Evolutionary conservation across 2,888 invertebrate genomes (phyloP).

Genomic region (Fabriciana adippe): DNA sequence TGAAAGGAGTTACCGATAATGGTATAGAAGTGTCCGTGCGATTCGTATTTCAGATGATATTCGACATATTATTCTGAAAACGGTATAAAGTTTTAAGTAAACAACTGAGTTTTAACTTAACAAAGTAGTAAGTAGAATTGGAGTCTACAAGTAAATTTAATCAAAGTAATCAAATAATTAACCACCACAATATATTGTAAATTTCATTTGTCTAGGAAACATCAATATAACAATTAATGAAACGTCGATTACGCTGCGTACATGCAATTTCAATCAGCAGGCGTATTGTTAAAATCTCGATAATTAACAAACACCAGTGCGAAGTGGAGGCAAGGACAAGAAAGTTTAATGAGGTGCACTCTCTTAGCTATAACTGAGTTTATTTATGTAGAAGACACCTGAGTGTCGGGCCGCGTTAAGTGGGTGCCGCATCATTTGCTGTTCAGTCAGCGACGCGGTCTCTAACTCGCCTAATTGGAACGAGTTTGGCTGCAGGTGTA

Average conservation of each 20-base stretch:
- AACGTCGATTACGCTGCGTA: conserved; percentile 32
- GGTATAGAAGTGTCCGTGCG: conserved; percentile 29
- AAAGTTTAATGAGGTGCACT: conserved; percentile 77
- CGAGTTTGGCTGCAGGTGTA: conserved; percentile 82
- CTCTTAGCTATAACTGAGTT: conserved; percentile 62
- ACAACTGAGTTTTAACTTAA: not conserved
- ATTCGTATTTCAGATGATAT: conserved; percentile 21
- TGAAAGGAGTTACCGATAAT: conserved; percentile 31
- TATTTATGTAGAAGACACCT: conserved; percentile 61
- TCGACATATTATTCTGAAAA: conserved; percentile 4
- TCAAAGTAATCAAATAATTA: conserved; percentile 15
- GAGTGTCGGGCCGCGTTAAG: conserved; percentile 74
- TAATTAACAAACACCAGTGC: conserved; percentile 67
- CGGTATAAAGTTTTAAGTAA: not conserved
- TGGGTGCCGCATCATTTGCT: conserved; percentile 81
- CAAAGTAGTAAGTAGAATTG: not conserved
- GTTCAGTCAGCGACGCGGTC: conserved; percentile 77
- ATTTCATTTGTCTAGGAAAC: conserved; percentile 19
- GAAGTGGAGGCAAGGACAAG: conserved; percentile 63
- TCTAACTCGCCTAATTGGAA: conserved; percentile 80
- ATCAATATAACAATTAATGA: conserved; percentile 33
- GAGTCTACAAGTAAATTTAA: not conserved
- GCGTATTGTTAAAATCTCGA: conserved; percentile 55
- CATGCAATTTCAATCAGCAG: conserved; percentile 44
- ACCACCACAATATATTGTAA: conserved; percentile 26